phyloP scores from a whole-genome alignment of 1,140 invertebrate species.

The Euura lappo region DNA sequence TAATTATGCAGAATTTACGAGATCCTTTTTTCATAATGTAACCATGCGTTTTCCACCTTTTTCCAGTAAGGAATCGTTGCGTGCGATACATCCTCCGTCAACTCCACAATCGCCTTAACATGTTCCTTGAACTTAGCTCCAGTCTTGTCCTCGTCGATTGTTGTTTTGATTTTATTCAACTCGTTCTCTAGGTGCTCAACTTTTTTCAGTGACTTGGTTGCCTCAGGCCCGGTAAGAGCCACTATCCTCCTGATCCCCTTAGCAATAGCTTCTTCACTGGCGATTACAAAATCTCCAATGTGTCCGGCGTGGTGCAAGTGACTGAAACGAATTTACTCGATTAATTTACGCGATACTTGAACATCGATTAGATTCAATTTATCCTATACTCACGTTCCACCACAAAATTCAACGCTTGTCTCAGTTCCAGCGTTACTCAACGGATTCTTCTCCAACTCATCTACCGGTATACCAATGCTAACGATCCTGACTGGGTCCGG shows the following conservation, averaged over 20 bases:
- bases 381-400: conserved; percentile 81
- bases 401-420: conserved; percentile 99
- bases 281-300: conserved; percentile 94
- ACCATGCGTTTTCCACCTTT: conserved; percentile 62
- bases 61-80: conserved; percentile 88
- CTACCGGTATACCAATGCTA: conserved; percentile 91
- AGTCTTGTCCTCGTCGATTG: conserved; percentile 66
- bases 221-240: conserved; percentile 94
- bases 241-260: conserved; percentile 98
- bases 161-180: conserved; percentile 70
- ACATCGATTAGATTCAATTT: not conserved
- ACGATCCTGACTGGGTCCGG: conserved; percentile 98
- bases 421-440: conserved; percentile 74
- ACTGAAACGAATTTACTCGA: conserved; percentile 49
- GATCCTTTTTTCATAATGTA: no score
- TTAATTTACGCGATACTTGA: not conserved
- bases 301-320: conserved; percentile 90
- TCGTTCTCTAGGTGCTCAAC: conserved; percentile 78
- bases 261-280: conserved; percentile 98
- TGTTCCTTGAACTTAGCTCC: conserved; percentile 68
- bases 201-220: conserved; percentile 84
- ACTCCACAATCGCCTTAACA: conserved; percentile 79
- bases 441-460: conserved; percentile 88
- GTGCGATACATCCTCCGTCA: conserved; percentile 84
- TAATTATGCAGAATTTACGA: no score